Evolutionary conservation across 2,113 vertebrate species (phyloP), one percentile per base, ranked within the genome.

Genomic region (Peromyscus californicus): DNA sequence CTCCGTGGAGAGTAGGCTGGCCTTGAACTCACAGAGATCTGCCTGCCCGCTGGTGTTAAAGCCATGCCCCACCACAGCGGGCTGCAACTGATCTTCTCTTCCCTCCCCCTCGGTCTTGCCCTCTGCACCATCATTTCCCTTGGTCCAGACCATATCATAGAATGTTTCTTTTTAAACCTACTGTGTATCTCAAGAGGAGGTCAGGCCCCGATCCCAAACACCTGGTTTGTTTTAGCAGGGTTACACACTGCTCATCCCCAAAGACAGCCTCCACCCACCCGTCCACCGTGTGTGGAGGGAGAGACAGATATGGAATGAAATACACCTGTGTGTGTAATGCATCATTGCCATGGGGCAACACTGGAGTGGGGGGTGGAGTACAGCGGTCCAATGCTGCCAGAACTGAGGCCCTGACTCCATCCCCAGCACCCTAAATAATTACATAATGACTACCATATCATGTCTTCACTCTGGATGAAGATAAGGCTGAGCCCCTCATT

Each of bases 111-210:
- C 45, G 61, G 61, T 45, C 61, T 45, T 85, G n/a, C 8, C 57
- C 82, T 63, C 59, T 63, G 57, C 12, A 65, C 15, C 83, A 45
- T 45, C 59, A 12, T 86, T 59, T 39, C 45, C 63, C 91, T 82
- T 83, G 76, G 57, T 48, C 51, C 51, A 82, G 11, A 86, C 69
- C 29, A 31, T 31, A 31, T 57, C 22, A 75, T 48, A 36, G n/a
- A 78, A 26, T 45, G 22, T 67, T 93, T 87, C 89, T 85, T 78
- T 90, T 89, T 36, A 78, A 89, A 79, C 45, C 80, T 36, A n/a
- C n/a, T 36, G 26, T 75, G 16, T 36, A 31, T 54, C 42, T 95
- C 22, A 17, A 1, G 4, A 86, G 65, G 63, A 9, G 4, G 24
- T 31, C 21, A 89, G 88, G 70, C 48, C 85, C 67, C 26, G 45